Conservation (phyloP, 2,888 invertebrate genomes). For the Lumbricus terrestris region DNA sequence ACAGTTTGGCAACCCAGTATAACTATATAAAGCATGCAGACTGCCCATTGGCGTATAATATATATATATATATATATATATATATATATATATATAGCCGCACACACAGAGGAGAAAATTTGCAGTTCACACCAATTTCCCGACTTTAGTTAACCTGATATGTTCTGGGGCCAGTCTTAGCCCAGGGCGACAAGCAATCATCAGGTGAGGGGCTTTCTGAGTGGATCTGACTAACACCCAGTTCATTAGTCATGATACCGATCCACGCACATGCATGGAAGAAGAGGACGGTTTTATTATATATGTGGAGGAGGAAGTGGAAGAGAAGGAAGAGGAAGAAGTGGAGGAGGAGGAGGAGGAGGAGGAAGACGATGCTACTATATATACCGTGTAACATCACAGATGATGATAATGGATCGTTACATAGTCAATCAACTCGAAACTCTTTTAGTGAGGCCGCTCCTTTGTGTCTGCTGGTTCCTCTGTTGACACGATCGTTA, state of each 20-base stretch:
- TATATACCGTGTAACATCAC: neutral
- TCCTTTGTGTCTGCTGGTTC: neutral
- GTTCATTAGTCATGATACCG: neutral
- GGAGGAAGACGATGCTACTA: neutral
- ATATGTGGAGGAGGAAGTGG: neutral
- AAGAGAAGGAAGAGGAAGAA: neutral
- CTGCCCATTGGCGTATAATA: neutral
- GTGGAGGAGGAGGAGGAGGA: neutral
- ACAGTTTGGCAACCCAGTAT: neutral
- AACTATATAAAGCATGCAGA: neutral
- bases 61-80: too few relatives aligned
- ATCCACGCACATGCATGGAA: neutral
- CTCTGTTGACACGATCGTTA: slow-evolving; percentile 10
- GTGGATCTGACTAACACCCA: neutral
- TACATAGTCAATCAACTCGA: slow-evolving; percentile 6
- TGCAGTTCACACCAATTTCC: slow-evolving; percentile 3
- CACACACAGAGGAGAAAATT: neutral
- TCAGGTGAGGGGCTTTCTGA: neutral
- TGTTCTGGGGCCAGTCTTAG: neutral
- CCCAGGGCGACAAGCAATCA: neutral
- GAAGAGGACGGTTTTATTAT: neutral
- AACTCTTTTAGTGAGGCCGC: neutral
- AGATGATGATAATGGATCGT: slow-evolving; percentile 9
- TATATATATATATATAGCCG: neutral
- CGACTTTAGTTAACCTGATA: neutral